Evolutionary conservation across 2,888 invertebrate genomes (phyloP).

Genomic region (Ophraella communa): DNA sequence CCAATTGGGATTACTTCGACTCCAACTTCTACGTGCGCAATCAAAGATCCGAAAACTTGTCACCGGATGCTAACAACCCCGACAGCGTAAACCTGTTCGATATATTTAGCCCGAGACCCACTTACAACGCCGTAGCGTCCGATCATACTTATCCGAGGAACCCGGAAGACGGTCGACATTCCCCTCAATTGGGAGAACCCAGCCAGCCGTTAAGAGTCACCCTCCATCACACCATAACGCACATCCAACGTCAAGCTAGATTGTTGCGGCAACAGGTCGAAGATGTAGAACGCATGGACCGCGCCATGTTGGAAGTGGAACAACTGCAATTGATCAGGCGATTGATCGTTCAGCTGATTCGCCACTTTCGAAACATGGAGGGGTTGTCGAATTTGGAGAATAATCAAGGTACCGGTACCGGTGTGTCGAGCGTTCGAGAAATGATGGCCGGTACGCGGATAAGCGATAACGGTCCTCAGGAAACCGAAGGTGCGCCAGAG

Average conservation of each 20-base stretch:
- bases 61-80: slow-evolving; percentile 25
- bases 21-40: slow-evolving; percentile 50
- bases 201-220: slow-evolving; percentile 54
- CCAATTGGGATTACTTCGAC: slow-evolving; percentile 47
- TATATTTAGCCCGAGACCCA: slow-evolving; percentile 1
- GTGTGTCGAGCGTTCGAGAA: slow-evolving; percentile 56
- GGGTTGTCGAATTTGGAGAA: slow-evolving; percentile 45
- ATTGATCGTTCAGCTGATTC: slow-evolving; percentile 70
- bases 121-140: slow-evolving; percentile 45
- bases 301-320: slow-evolving; percentile 58
- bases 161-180: slow-evolving; percentile 35
- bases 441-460: slow-evolving; percentile 61
- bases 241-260: slow-evolving; percentile 57
- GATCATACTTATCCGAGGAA: slow-evolving; percentile 56
- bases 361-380: slow-evolving; percentile 61
- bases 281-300: slow-evolving; percentile 56
- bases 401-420: slow-evolving; percentile 49
- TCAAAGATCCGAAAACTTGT: slow-evolving; percentile 35
- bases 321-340: slow-evolving; percentile 67
- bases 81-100: slow-evolving; percentile 25
- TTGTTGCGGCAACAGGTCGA: slow-evolving; percentile 53
- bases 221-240: slow-evolving; percentile 55
- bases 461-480: slow-evolving; percentile 55
- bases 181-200: slow-evolving; percentile 1
- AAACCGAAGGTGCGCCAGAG: slow-evolving; percentile 39